Evolutionary conservation across 2,113 vertebrate species (phyloP), one percentile per base, ranked within the genome.

Genomic region (Silurus glanis): DNA sequence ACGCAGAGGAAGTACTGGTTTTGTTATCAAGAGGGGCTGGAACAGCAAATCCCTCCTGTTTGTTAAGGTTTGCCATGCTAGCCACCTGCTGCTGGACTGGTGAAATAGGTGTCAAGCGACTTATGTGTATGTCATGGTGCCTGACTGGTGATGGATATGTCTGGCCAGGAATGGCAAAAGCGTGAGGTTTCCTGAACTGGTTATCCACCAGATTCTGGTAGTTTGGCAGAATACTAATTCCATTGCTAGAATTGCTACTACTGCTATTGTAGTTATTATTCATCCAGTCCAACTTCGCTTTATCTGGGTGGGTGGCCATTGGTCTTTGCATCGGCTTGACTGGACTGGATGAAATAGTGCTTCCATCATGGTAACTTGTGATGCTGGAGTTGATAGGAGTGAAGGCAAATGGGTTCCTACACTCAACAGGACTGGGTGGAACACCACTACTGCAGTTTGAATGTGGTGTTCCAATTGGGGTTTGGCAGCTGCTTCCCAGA

Each of bases 281-380:
- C 97, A 99, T 99, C 98, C 98, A 99, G 87, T 99, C 98, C 0
- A 99, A 95, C 89, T 97, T 96, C 86, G 97, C 96, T 93, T 99
- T 99, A 91, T 99, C 97, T 0, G 98, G 98, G 88, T 99, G 98
- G 14, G 98, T 99, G 83, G 98, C 98, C 96, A 95, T 99, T 2
- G 98, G 98, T 90, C 98, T 96, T 92, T 99, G 98, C 98, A 99
- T 99, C 0, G 97, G 98, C 90, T 99, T 99, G 81, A 99, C 97
- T 0, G 98, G 98, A 86, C 98, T 99, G 88, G 96, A 97, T 0
- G 98, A 99, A 86, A 99, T 94, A 8, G 96, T 95, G 93, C 95
- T 98, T 91, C 96, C 96, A 7, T 99, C 98, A 0, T 97, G 97
- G 91, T 98, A 98, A 1, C 96, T 96, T 84, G 97, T 97, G 75